Evolutionary conservation across 53 echinoderm and acorn worm genomes (phyloP).

Genomic region (Actinopyga echinites): DNA sequence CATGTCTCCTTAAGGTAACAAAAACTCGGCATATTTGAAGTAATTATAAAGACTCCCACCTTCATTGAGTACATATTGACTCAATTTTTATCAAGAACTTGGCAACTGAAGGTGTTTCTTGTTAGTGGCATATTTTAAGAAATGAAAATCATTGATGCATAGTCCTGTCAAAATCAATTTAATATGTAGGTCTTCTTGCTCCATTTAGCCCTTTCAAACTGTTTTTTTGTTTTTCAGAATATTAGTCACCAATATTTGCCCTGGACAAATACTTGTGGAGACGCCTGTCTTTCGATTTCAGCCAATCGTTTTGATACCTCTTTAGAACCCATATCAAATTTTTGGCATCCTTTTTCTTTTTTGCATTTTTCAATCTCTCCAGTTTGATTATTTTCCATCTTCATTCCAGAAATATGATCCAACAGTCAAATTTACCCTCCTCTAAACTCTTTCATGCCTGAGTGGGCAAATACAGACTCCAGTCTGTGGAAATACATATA

Average conservation of each 20-base stretch:
- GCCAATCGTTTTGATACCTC: constrained; percentile 34
- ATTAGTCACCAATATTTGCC: background rate
- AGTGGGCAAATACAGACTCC: constrained; percentile 30
- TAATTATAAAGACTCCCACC: constrained; percentile 13
- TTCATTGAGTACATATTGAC: constrained; percentile 29
- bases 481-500: constrained; percentile 38
- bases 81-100: background rate
- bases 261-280: constrained; percentile 28
- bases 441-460: constrained; percentile 30
- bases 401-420: constrained; percentile 43
- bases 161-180: constrained; percentile 34
- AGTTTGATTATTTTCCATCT: constrained; percentile 36
- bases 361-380: constrained; percentile 16
- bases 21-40: background rate
- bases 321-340: constrained; percentile 17
- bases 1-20: too few relatives aligned
- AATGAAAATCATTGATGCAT: constrained; percentile 38
- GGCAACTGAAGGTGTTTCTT: constrained; percentile 22
- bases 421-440: constrained; percentile 36
- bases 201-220: constrained; percentile 9
- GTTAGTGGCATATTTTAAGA: background rate
- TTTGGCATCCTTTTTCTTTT: background rate
- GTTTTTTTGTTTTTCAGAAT: background rate
- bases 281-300: constrained; percentile 15
- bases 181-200: constrained; percentile 23